phyloP scores from a whole-genome alignment of 2,888 invertebrate species.

The Sphecodes monilicornis region DNA sequence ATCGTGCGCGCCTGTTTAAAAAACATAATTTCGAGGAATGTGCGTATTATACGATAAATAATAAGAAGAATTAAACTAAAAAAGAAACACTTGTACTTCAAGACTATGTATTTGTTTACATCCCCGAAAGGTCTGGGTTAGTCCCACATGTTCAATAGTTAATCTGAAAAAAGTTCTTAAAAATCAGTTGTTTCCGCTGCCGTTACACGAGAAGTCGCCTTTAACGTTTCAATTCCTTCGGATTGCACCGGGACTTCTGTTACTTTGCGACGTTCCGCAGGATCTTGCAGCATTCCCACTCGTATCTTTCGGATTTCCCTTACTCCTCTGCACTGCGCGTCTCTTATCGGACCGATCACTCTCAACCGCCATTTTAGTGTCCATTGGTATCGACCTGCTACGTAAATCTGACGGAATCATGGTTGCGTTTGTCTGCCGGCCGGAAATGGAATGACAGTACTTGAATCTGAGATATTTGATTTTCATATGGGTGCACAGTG shows the following conservation, averaged over 20 bases:
- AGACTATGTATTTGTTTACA: too few relatives aligned
- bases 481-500: too few relatives aligned
- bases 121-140: too few relatives aligned
- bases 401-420: neutral
- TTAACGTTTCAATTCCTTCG: slow-evolving; percentile 43
- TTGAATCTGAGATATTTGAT: neutral
- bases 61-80: too few relatives aligned
- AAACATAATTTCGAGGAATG: too few relatives aligned
- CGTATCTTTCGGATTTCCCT: neutral
- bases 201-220: too few relatives aligned
- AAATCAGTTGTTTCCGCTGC: too few relatives aligned
- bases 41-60: too few relatives aligned
- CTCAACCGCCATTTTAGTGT: neutral
- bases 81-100: too few relatives aligned
- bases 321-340: neutral
- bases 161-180: too few relatives aligned
- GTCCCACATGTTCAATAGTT: too few relatives aligned
- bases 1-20: too few relatives aligned
- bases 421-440: neutral
- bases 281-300: neutral
- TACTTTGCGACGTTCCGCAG: neutral
- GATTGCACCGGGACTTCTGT: neutral
- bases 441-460: neutral
- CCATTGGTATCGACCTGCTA: neutral
- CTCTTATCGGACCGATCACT: neutral